Evolutionary conservation across 1,140 invertebrate species (phyloP).

Genomic region (Eulimnadia texana): DNA sequence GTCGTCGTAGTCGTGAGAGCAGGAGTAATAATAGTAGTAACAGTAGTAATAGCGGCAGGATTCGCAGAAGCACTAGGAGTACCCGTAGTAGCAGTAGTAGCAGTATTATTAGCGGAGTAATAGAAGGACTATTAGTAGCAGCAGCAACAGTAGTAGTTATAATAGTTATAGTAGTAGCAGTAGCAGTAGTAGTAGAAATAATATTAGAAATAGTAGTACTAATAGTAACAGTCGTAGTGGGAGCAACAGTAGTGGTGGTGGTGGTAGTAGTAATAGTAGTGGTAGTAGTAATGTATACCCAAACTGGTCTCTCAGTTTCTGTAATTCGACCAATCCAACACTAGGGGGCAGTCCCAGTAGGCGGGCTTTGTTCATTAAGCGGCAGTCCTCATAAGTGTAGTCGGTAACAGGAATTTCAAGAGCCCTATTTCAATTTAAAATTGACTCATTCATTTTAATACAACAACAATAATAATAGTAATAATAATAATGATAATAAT

Average conservation of each 20-base stretch:
- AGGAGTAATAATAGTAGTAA: too few relatives aligned
- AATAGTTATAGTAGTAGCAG: background rate
- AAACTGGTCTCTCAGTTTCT: constrained; percentile 52
- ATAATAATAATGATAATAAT: background rate
- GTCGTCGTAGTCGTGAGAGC: too few relatives aligned
- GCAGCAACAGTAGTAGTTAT: background rate
- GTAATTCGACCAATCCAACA: constrained; percentile 53
- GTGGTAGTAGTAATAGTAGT: background rate
- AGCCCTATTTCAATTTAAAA: constrained; percentile 37
- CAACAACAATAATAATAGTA: background rate
- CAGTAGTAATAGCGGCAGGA: too few relatives aligned
- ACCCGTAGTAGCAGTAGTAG: too few relatives aligned
- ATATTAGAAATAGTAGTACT: too few relatives aligned
- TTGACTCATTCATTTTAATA: background rate
- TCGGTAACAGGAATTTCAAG: constrained; percentile 70
- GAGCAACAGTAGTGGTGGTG: background rate
- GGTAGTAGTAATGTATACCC: constrained; percentile 35
- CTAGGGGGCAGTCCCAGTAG: constrained; percentile 60
- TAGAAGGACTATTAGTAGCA: too few relatives aligned
- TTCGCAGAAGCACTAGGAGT: too few relatives aligned
- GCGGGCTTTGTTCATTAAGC: constrained; percentile 63
- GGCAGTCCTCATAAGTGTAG: constrained; percentile 83
- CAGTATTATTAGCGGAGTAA: too few relatives aligned
- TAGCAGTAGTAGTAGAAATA: background rate
- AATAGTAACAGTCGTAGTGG: background rate